Evolutionary conservation across 2,797 vertebrate genomes (phyloP), one percentile per base, ranked within the genome.

Genomic region (Dipus sagitta): DNA sequence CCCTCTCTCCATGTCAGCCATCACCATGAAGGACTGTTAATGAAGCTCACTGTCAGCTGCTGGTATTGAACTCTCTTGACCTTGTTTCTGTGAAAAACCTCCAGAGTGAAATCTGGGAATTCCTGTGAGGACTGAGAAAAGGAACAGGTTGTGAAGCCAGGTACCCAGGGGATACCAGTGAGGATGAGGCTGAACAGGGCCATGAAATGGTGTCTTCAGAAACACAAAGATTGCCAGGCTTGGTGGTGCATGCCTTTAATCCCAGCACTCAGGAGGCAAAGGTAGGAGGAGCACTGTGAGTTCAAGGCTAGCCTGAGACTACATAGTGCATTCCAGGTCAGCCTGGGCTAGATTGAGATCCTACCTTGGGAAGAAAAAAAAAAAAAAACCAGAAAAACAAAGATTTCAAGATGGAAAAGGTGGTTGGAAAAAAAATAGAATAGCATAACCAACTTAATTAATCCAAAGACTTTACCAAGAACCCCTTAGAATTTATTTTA

Each of bases 381-480:
- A 47, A 47, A 47, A 47, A 5, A 47, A 47, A 47, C 8, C 47
- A 47, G 47, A 9, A 47, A 47, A 47, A 47, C 54, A n/a, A 62
- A 74, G 26, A 82, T 88, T 77, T 68, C 52, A 84, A 90, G 87
- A 34, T 65, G 65, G 0, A 47, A 68, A 89, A 17, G 18, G 26
- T 42, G 30, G n/a, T 24, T 14, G 13, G 26, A 13, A 47, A 75
- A 85, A 32, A 84, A 76, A 72, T n/a, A n/a, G 60, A 34, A 18
- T 54, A n/a, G 8, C 28, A 70, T 47, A 18, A 62, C 81, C 8
- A n/a, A 84, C 17, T 94, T 75, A 86, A 42, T 82, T 60, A 75
- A 80, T 74, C 32, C 83, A 75, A 89, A 91, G 81, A 6, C 13
- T 74, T 92, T 84, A 62, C 64, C 62, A 54, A 93, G 88, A 81